Conservation (phyloP, 2,888 invertebrate genomes). For the Ariolimax columbianus region DNA sequence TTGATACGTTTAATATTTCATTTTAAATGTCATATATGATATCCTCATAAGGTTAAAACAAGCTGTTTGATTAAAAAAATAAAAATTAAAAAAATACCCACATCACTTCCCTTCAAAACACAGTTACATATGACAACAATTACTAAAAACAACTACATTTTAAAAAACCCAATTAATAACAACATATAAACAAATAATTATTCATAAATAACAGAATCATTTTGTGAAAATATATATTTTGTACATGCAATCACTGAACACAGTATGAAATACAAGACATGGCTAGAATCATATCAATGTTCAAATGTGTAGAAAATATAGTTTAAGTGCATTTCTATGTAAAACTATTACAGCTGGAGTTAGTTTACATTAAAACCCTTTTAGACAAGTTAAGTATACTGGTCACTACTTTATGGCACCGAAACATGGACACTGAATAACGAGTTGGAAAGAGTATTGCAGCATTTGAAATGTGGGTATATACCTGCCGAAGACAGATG, state of each 20-base stretch:
- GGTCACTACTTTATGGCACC: too few species aligned
- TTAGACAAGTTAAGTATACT: too few species aligned
- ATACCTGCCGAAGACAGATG: too few species aligned
- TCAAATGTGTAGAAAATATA: neutral
- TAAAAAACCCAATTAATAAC: slow-evolving; percentile 7
- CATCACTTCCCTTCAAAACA: neutral
- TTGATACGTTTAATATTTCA: neutral
- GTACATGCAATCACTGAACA: neutral
- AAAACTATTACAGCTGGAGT: neutral
- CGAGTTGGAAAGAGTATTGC: too few species aligned
- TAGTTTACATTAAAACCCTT: too few species aligned
- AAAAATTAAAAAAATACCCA: neutral
- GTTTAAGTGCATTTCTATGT: neutral
- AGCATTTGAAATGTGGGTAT: too few species aligned
- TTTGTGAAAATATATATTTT: neutral
- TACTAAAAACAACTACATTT: neutral
- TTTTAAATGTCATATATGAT: neutral
- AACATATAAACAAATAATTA: neutral
- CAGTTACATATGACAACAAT: slow-evolving; percentile 7
- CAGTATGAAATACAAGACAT: neutral
- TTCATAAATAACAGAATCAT: neutral
- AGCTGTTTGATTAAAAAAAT: neutral
- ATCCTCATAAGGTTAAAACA: too few species aligned
- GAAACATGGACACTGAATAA: too few species aligned
- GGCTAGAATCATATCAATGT: neutral